Evolutionary conservation across 2,888 invertebrate species (phyloP), one percentile per base, ranked within the genome.

Genomic region (Terebella lapidaria): DNA sequence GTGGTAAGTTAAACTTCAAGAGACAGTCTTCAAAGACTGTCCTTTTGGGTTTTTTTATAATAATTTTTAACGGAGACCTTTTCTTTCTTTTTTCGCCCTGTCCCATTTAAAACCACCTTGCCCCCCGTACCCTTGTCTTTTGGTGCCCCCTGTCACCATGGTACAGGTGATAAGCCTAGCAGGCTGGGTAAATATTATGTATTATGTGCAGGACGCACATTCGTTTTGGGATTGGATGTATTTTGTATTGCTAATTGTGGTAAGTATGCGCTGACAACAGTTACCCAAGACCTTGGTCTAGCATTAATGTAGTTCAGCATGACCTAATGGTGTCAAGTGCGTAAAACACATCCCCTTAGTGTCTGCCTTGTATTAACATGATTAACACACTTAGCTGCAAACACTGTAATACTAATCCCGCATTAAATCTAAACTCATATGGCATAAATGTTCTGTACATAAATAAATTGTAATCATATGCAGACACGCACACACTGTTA

Each of bases 191-290:
- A 99, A 99, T 79, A 99, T 99, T 70, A 99, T 99, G 99, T 99
- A 99, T 83, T 99, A 96, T 84, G 93, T 97, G 67, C 99, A 99
- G 84, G 99, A 99, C 82, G 96, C 97, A 56, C 99, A 99, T 83
- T 99, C 97, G 67, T 99, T 99, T 83, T 99, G 99, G 97, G 97
- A 97, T 81, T 99, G 97, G 97, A 94, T 97, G 70, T 99, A 99
- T 84, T 99, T 99, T 84, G 97, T 99, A 63, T 86, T 97, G 65
- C 86, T 99, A 67, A 99, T 99, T 85, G 97, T 99, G 85, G 97
- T 99, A 85, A 88, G 93, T 68, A 10, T 20, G 42, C n/a, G 42
- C 42, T 15, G 10, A 15, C 42, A 35, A 10, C 42, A 10, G 42
- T 15, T 10, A 35, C 10, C 42, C 42, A 35, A n/a, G n/a, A n/a